Conservation (phyloP, 2,797 vertebrate species). For the Falco novaeseelandiae region DNA sequence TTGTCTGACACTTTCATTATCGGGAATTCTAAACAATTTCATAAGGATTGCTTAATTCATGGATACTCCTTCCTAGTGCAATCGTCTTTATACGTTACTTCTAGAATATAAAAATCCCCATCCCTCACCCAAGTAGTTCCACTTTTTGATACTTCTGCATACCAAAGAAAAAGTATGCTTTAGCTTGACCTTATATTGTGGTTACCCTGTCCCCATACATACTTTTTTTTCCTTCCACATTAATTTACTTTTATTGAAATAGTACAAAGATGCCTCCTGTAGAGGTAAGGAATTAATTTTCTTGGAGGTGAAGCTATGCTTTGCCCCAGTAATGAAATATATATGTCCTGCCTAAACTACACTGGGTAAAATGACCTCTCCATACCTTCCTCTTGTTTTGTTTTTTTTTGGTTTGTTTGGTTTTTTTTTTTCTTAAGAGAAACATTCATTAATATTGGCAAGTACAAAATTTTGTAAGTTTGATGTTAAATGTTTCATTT, state of each 20-base stretch:
- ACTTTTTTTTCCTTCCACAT: not conserved
- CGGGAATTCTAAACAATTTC: not conserved
- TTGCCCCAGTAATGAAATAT: not conserved
- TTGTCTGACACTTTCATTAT: not conserved
- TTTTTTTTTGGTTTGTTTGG: too few species aligned
- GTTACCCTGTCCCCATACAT: not conserved
- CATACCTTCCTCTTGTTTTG: not conserved
- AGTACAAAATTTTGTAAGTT: not conserved
- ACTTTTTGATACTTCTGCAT: not conserved
- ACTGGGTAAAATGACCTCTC: not conserved
- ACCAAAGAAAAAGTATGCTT: not conserved
- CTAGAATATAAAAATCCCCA: not conserved
- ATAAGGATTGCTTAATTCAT: not conserved
- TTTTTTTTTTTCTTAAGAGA: not conserved
- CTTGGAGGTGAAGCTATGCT: not conserved
- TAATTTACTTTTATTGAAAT: not conserved
- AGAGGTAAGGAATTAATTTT: not conserved
- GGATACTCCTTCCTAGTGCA: not conserved
- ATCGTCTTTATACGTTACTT: not conserved
- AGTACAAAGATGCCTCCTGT: not conserved
- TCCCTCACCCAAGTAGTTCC: not conserved
- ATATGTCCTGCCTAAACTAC: not conserved
- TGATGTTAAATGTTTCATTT: not conserved
- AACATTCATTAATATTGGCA: not conserved
- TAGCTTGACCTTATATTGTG: not conserved